Evolutionary conservation across 30 jellyfish, hydroid and myxozoan species (phyloP).

Genomic region (Aurelia sp.): DNA sequence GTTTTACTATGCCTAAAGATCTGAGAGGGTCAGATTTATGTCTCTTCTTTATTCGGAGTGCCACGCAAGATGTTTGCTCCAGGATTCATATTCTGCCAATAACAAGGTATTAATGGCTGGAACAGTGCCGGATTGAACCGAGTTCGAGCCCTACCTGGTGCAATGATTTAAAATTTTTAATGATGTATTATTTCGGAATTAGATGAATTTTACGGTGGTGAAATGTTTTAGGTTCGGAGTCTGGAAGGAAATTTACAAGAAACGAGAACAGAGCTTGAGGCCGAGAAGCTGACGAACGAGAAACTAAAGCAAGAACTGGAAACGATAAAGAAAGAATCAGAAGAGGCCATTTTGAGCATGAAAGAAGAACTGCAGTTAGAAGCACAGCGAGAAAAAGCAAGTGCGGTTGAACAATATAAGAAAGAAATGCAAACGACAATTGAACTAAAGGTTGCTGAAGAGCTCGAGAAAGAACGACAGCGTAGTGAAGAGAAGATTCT

Average conservation of each 20-base stretch:
- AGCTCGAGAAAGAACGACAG: slow-evolving; percentile 73
- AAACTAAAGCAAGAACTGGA: slow-evolving; percentile 60
- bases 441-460: slow-evolving; percentile 80
- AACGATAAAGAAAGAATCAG: slow-evolving; percentile 66
- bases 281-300: slow-evolving; percentile 70
- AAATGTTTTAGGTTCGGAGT: slow-evolving; percentile 46
- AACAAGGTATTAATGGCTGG: no score
- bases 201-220: neutral
- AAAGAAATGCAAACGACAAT: slow-evolving; percentile 64
- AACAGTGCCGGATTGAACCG: no score
- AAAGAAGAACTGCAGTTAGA: slow-evolving; percentile 70
- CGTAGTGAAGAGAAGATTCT: slow-evolving; percentile 59
- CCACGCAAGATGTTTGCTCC: no score
- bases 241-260: slow-evolving; percentile 73
- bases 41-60: no score
- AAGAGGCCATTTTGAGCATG: slow-evolving; percentile 66
- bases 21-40: no score
- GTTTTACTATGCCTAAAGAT: no score
- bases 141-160: no score
- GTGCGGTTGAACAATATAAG: slow-evolving; percentile 67
- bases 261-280: slow-evolving; percentile 79
- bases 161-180: no score
- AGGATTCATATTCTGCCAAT: no score
- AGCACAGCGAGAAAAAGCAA: slow-evolving; percentile 79
- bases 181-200: no score